Base-by-base conservation (phyloP, 2,888 invertebrate genomes). In the Seira ritae region DNA sequence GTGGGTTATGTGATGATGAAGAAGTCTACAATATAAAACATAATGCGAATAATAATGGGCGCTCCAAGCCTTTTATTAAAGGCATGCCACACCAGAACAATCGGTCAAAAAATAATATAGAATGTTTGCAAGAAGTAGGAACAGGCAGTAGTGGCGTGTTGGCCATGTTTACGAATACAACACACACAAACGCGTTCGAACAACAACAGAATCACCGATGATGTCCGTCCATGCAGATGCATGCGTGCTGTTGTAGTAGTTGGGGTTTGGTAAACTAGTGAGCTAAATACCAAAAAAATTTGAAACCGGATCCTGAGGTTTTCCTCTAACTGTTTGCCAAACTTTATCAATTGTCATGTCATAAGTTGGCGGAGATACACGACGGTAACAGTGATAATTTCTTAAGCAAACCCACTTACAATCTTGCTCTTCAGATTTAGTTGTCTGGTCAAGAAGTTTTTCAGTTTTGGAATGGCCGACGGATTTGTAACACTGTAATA, bases 271-370 rank as follows among this genome's bases (percentile, higher is more conserved):
- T 74, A 74, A 74, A 74, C 76, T 76, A 76, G 76, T 76, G 76
- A 76, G 76, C 76, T 66, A 76, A 76, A 76, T 76, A 76, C 76
- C 68, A 76, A 76, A 76, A 67, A 74, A 15, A 10, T 19, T 31
- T 76, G 60, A 76, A 76, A 76, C 76, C 76, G 76, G 76, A 76
- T 76, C 55, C 76, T 76, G 76, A 46, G 76, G 76, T 68, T 76
- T 76, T 76, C 55, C 76, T 76, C 8, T 31, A 31, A 31, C 31
- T 31, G 3, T 31, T 67, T 62, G 46, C 50, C 17, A 55, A 20
- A 37, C 17, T 70, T 20, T 19, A 70, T 31, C 10, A 15, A 70
- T 10, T 20, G 23, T 70, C 31, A 3, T 19, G 23, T 70, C 31
- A 3, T 19, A 15, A 31, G 31, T 31, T 31, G 31, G 31, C 8